Conservation (phyloP, 2,888 invertebrate species). For the Rhopalosiphum nymphaeae region DNA sequence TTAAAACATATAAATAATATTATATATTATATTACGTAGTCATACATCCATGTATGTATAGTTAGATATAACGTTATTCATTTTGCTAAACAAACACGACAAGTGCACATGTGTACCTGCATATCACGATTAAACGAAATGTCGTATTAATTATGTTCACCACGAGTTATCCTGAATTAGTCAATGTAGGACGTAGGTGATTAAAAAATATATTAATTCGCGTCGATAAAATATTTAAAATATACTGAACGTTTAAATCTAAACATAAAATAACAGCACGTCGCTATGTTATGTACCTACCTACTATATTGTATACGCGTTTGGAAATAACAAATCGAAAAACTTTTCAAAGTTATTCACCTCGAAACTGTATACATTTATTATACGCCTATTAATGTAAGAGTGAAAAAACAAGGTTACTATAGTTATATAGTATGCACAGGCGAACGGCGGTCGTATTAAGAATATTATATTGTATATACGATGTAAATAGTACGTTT, state of each 20-base stretch:
- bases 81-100: neutral
- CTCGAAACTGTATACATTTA: neutral
- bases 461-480: neutral
- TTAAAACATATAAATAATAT: neutral
- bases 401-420: neutral
- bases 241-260: neutral
- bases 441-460: neutral
- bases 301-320: neutral
- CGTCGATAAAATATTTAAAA: neutral
- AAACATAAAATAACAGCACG: neutral
- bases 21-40: neutral
- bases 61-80: neutral
- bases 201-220: neutral
- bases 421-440: neutral
- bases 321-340: neutral
- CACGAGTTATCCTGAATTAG: neutral
- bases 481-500: neutral
- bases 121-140: conserved; percentile 8
- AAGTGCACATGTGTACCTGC: conserved; percentile 10
- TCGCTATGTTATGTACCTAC: neutral
- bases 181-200: neutral
- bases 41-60: neutral
- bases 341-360: neutral
- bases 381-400: neutral
- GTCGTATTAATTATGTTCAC: conserved; percentile 27